Base-by-base conservation (phyloP, 2,888 invertebrate species). In the Melieria picta region DNA sequence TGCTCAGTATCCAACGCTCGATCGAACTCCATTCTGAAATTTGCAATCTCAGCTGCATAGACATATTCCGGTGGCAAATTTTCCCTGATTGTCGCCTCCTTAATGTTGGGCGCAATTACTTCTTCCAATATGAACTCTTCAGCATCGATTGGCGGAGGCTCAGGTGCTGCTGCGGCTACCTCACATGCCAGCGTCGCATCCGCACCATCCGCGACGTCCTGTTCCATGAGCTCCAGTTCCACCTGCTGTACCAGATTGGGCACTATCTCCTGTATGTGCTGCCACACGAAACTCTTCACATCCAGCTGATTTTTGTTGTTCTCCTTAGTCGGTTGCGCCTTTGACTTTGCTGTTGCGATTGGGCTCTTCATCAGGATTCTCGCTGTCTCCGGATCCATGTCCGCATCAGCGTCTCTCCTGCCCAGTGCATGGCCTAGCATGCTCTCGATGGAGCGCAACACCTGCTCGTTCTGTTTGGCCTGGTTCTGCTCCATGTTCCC, bases 401-500 rank as follows among this genome's bases (percentile, higher is more conserved):
- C 82, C 11, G 11, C 76, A 30, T 83, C 85, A 16, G 72, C 61
- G 1, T 83, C 82, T 3, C 77, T 69, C 50, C 82, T 84, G 30
- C 80, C 74, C 5, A 70, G 79, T 10, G 84, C 75, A 30, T 80
- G 82, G 3, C 80, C 84, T 60, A 87, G 72, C 82, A 87, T 84
- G 60, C 79, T 81, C 68, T 85, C 85, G 65, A 86, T 84, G 43
- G 83, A 84, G 2, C 82, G 82, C 11, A 86, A 73, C 4, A 84
- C 82, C 42, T 80, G 82, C 52, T 84, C 83, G 64, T 81, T 86
- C 71, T 86, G 84, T 65, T 84, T 86, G 10, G 85, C 83, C 71
- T 88, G 88, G 72, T 84, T 84, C 68, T 85, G 81, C 73, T 88
- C 88, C 83, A 88, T 87, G 57, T 84, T 87, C 3, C 86, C 87